Base-by-base conservation (phyloP, 2,113 vertebrate genomes). In the Haemorhous mexicanus region DNA sequence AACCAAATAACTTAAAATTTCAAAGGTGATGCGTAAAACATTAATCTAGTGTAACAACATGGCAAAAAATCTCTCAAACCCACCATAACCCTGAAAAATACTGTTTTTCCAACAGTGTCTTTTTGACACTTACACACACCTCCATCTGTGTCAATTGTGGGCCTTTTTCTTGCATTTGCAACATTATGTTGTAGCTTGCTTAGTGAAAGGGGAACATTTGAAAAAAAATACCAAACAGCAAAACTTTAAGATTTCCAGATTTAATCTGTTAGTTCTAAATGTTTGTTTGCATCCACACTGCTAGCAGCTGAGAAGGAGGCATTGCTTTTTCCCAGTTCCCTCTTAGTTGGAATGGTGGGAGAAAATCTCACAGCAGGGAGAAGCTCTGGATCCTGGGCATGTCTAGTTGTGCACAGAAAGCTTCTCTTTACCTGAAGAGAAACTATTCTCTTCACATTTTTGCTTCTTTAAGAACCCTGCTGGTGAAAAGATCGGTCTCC, bases 1-100 rank as follows among this genome's bases (percentile, higher is more conserved):
- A 94, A 89, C 79, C 94, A 94, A 86, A 89, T 73, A 19, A 89
- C 68, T 67, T 95, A 43, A 84, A 77, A 75, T 84, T 93, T 92
- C 69, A 64, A 91, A 95, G 88, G 76, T 72, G 85, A 93, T 78
- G 66, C 85, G 64, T 89, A 92, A 94, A 75, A 77, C 50, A 16
- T 92, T 49, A 81, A 78, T 90, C 84, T 78, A 55, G 8, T 84
- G 49, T 89, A 86, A 92, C 52, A 81, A 86, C n/a, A 17, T 43
- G 83, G 79, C 55, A 81, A 87, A 93, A 37, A 27, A 6, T 22
- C 23, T 80, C 85, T 53, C 27, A 84, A 87, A 66, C 47, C 63
- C 93, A 59, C 88, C 59, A 27, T 70, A 86, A 43, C 44, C 56
- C 75, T 94, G 79, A 84, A 67, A 93, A 92, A 88, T 35, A 80